phyloP scores from a whole-genome alignment of 2,797 vertebrate genomes.

The Acropternis orthonyx region DNA sequence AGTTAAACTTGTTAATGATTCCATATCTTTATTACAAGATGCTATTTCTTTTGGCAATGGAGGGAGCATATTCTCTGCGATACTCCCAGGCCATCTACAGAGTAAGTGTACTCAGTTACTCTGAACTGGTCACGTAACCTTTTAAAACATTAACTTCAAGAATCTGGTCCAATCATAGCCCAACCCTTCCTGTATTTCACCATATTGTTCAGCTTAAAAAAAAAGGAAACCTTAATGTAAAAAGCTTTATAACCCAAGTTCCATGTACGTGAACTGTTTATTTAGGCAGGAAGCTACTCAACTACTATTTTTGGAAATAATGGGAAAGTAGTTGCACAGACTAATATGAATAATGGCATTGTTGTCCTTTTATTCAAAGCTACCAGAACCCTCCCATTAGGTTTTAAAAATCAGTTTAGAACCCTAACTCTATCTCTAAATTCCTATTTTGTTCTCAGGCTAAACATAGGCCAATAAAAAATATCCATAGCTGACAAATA shows the following conservation, averaged over 20 bases:
- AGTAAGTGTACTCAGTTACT: not conserved
- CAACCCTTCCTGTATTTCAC: conserved; percentile 61
- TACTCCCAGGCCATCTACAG: not conserved
- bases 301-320: conserved; percentile 59
- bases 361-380: conserved; percentile 26
- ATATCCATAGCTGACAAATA: not conserved
- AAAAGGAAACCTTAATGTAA: conserved; percentile 29
- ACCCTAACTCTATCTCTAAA: not conserved
- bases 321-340: conserved; percentile 22
- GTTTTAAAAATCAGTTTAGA: conserved; percentile 20
- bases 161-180: conserved; percentile 17
- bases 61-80: not conserved
- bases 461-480: not conserved
- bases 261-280: not conserved
- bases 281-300: conserved; percentile 48
- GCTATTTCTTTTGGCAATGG: not conserved
- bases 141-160: conserved; percentile 32
- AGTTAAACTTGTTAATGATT: conserved; percentile 43
- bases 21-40: conserved; percentile 1
- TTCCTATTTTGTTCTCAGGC: not conserved
- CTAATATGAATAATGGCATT: conserved; percentile 17
- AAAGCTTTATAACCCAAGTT: conserved; percentile 16
- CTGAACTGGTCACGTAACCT: conserved; percentile 31
- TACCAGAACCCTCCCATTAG: not conserved
- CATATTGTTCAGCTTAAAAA: not conserved